Percentiles rank a stretch among this genome's conserved stretches.
These are phyloP conservation scores for Arge pagana DNA, from an alignment of 2,888 invertebrate genomes.

Conservation along the genomic window DNA sequence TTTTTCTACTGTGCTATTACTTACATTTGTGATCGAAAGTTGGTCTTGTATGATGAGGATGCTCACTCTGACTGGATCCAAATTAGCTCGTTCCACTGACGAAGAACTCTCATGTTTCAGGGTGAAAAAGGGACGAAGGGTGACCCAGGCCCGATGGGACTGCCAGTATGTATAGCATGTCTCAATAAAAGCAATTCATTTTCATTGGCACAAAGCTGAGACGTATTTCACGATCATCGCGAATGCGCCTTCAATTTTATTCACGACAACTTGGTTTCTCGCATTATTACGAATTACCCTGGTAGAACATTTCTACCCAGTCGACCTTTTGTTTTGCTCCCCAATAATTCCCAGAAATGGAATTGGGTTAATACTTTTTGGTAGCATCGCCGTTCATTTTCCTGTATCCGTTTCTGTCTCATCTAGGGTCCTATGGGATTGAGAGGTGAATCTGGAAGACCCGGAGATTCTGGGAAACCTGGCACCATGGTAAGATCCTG, in stretches of 20 bases:
- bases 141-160: conserved; percentile 92
- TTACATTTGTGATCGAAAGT: too few relatives aligned
- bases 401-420: conserved; percentile 36
- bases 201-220: too few relatives aligned
- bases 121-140: conserved; percentile 82
- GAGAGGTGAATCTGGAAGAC: conserved; percentile 74
- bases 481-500: conserved; percentile 77
- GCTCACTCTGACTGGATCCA: not conserved
- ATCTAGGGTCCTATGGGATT: conserved; percentile 82
- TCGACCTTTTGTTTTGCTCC: conserved; percentile 1
- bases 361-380: not conserved
- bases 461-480: conserved; percentile 74
- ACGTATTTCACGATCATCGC: too few relatives aligned
- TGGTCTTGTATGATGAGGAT: too few relatives aligned
- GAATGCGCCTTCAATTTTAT: too few relatives aligned
- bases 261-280: too few relatives aligned
- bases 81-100: conserved; percentile 20
- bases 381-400: conserved; percentile 1
- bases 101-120: conserved; percentile 61
- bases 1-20: too few relatives aligned
- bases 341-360: not conserved
- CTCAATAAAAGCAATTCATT: too few relatives aligned
- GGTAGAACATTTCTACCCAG: conserved; percentile 6
- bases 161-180: conserved; percentile 81
- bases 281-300: too few relatives aligned